Conservation (phyloP, 2,888 invertebrate genomes). For the Drosophila quinaria region DNA sequence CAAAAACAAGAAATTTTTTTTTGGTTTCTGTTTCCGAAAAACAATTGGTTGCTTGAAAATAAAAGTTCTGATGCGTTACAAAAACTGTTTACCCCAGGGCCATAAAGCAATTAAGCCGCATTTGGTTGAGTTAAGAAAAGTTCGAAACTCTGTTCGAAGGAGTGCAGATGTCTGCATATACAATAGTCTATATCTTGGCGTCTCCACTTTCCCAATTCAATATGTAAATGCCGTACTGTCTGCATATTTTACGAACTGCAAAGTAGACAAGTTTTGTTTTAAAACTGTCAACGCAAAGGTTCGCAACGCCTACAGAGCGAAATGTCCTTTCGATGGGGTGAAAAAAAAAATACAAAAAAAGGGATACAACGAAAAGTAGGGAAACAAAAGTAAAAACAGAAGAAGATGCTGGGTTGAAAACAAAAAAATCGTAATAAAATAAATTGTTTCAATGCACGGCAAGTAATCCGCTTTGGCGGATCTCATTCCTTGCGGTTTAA, state of each 20-base stretch:
- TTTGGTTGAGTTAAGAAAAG: conserved; percentile 33
- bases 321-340: conserved; percentile 3
- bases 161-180: conserved; percentile 10
- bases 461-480: conserved; percentile 75
- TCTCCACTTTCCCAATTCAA: conserved; percentile 34
- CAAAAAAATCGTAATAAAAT: conserved; percentile 68
- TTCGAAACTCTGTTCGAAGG: conserved; percentile 19
- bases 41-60: not conserved
- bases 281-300: conserved; percentile 74
- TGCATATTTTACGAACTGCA: conserved; percentile 77
- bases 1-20: not conserved
- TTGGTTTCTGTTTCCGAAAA: not conserved
- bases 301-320: conserved; percentile 61
- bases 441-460: conserved; percentile 79
- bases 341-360: conserved; percentile 14
- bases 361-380: conserved; percentile 14
- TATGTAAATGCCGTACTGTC: conserved; percentile 60
- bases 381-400: conserved; percentile 5
- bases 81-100: conserved; percentile 13
- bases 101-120: conserved; percentile 63
- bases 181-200: conserved; percentile 4
- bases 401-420: conserved; percentile 34
- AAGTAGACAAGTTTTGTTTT: conserved; percentile 80
- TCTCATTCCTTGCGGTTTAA: conserved; percentile 75
- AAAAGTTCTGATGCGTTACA: conserved; percentile 10